Evolutionary conservation across 2,797 vertebrate genomes (phyloP), one percentile per base, ranked within the genome.

Genomic region (Adrianichthys oophorus): DNA sequence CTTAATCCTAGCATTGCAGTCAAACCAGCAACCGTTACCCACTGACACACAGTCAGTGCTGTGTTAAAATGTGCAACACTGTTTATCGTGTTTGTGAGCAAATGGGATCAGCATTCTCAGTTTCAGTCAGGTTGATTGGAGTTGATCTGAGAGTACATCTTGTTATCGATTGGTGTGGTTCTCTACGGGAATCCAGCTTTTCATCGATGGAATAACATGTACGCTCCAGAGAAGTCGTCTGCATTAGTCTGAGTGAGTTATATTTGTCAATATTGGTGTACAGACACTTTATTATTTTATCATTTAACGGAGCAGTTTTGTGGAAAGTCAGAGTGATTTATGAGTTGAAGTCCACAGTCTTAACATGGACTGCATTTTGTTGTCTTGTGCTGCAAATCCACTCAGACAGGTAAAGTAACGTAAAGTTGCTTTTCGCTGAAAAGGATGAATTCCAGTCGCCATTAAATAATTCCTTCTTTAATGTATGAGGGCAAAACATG

Each of bases 111-210:
- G 57, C 61, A 44, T 76, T 78, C 57, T 85, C 77, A 59, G 21
- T 84, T 82, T 88, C 80, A 79, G 54, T 56, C 55, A 59, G 73
- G 73, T 85, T 88, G 80, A 90, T 89, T 88, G 78, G 62, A 24
- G 69, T 73, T 89, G 78, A 92, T 89, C 87, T 79, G 80, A 83
- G 85, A 79, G 74, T 73, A 60, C 51, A 73, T 80, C 80, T 78
- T 73, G 73, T 54, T 84, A 90, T 92, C 85, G 90, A 92, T 90
- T 90, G 87, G 80, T 87, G 89, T 88, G 77, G 60, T 75, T 85
- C 85, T 80, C 40, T 0, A 29, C 54, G 66, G 79, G 69, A 69
- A 46, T 73, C 23, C 5, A 41, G 72, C 59, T 68, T 68, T 59
- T 23, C 65, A 62, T 67, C 24, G 72, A 85, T 60, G 51, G 53